Base-by-base conservation (phyloP, 2,797 vertebrate genomes). In the Rachycentron canadum region DNA sequence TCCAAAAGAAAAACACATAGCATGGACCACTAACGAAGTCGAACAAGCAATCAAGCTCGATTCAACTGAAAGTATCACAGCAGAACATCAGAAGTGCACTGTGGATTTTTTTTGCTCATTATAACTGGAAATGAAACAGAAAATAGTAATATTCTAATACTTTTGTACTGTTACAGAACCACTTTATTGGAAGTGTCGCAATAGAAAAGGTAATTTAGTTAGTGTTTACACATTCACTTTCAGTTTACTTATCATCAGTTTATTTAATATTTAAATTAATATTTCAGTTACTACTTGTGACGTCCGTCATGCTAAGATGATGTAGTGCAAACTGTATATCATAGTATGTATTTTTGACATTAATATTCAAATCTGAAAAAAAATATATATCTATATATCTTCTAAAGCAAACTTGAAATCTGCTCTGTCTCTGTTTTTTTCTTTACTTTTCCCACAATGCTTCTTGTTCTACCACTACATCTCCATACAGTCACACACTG, bases 181-280 rank as follows among this genome's bases (percentile, higher is more conserved):
- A 98, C 97, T 97, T 97, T 96, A 96, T 95, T 94, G 96, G 95
- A 99, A 96, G 94, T 97, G 97, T 98, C 98, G 97, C 97, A 98
- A 97, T 97, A 98, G 97, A 95, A 96, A 95, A 95, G 95, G 83
- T 94, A 91, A 96, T 95, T 94, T 99, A 99, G 97, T 95, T 97
- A 98, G 97, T 97, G 97, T 99, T 99, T 97, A 98, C 96, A 97
- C 95, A 92, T 96, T 97, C 96, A 96, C 94, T 96, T 96, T 98
- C 86, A 88, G 87, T 94, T 93, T 92, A 92, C 89, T 88, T 92
- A 88, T 83, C 92, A 95, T 96, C 94, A 95, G 93, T 98, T 93
- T 99, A 99, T 99, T 99, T 99, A 99, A 99, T 99, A 99, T 99
- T 99, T 99, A 99, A 96, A 95, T 93, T 93, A 93, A 98, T 97